A percentile compares a stretch with the other conserved stretches of the same genome.
These are phyloP conservation scores for Rhingia campestris DNA, from an alignment of 2,888 invertebrate genomes.

Conservation along the genomic window DNA sequence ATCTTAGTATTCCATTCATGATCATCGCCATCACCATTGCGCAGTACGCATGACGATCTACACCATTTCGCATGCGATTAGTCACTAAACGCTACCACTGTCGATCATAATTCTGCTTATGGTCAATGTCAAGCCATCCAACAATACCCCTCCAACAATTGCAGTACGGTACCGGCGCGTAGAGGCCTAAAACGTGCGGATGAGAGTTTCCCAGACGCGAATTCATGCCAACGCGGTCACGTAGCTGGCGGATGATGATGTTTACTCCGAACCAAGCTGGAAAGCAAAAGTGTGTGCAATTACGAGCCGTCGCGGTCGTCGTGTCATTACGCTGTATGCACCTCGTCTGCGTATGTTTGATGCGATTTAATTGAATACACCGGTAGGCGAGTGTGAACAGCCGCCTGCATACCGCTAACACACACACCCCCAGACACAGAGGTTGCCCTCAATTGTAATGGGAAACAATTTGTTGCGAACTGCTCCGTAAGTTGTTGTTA, in stretches of 20 bases:
- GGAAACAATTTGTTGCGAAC: conserved; percentile 63
- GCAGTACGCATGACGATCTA: conserved; percentile 40
- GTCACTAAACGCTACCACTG: conserved; percentile 45
- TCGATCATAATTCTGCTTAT: conserved; percentile 59
- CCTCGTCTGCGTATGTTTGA: conserved; percentile 45
- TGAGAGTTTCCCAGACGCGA: conserved; percentile 47
- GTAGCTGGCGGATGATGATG: conserved; percentile 21
- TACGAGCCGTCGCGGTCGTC: neutral
- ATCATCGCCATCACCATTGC: neutral
- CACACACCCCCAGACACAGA: neutral
- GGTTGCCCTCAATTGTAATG: conserved; percentile 53
- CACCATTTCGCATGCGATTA: conserved; percentile 39
- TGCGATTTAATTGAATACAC: conserved; percentile 25
- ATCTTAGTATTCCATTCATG: conserved; percentile 47
- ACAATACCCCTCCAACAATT: neutral
- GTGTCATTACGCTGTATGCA: conserved; percentile 50
- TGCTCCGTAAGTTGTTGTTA: conserved; percentile 39
- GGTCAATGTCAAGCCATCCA: conserved; percentile 56
- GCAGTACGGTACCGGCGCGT: neutral
- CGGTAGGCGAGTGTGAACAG: neutral
- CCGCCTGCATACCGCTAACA: too few species aligned
- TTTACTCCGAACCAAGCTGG: conserved; percentile 26
- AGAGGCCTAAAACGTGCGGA: conserved; percentile 51
- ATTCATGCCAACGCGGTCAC: conserved; percentile 55
- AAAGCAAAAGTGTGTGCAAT: conserved; percentile 65